phyloP scores from a whole-genome alignment of 37 sponge, comb jelly and placozoan genomes.

The Agelas oroides region DNA sequence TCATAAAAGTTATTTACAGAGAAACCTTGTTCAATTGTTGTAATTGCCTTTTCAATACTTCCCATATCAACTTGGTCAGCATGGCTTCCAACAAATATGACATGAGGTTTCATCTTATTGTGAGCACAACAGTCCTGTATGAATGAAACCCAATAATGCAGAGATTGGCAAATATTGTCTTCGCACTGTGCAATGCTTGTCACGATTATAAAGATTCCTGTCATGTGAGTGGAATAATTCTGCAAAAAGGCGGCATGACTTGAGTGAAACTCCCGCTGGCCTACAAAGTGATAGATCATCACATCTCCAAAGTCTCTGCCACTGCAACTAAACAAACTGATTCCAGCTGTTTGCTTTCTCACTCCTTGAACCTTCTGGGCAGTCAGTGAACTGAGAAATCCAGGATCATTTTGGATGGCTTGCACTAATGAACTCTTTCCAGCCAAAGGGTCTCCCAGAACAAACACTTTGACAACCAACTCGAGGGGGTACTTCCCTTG shows the following conservation, averaged over 20 bases:
- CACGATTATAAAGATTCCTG: conserved; percentile 27
- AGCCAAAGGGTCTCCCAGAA: conserved; percentile 32
- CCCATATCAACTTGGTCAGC: conserved; percentile 8
- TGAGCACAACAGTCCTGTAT: conserved; percentile 1
- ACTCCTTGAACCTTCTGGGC: neutral
- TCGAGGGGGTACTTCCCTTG: neutral
- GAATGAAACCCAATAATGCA: conserved; percentile 31
- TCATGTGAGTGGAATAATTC: neutral
- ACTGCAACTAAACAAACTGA: neutral
- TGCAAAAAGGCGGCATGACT: conserved; percentile 22
- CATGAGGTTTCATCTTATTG: neutral
- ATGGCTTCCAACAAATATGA: conserved; percentile 35
- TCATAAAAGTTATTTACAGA: neutral
- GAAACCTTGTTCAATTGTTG: neutral
- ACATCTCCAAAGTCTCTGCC: conserved; percentile 25
- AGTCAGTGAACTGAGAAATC: neutral
- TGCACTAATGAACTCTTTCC: conserved; percentile 53
- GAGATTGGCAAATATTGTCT: neutral
- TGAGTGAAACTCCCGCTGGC: conserved; percentile 33
- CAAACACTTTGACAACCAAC: neutral
- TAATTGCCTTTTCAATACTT: no score
- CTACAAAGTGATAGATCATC: conserved; percentile 43
- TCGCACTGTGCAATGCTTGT: conserved; percentile 24
- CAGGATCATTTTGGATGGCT: conserved; percentile 1
- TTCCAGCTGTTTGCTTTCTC: conserved; percentile 31